Evolutionary conservation across 2,113 vertebrate genomes (phyloP).

Genomic region (Thamnophis sirtalis): DNA sequence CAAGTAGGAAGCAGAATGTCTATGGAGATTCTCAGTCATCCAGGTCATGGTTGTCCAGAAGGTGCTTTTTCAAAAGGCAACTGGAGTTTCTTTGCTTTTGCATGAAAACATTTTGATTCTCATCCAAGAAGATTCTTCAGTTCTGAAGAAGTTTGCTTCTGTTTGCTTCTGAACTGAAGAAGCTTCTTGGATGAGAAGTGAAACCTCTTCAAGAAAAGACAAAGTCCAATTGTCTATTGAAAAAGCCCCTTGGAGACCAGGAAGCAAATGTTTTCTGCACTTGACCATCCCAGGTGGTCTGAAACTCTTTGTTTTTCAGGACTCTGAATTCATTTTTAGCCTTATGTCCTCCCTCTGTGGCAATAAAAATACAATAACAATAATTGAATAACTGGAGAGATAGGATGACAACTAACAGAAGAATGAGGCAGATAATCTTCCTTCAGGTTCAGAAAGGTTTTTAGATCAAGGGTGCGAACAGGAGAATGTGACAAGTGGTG

Average conservation of each 20-base stretch:
- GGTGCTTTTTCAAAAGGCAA: background rate
- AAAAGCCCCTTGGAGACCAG: no score
- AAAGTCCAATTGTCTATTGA: no score
- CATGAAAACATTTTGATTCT: background rate
- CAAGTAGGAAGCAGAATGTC: background rate
- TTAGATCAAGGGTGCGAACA: conserved; percentile 28
- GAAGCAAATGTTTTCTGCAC: background rate
- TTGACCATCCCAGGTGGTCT: background rate
- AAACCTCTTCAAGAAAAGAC: background rate
- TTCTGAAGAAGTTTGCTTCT: background rate
- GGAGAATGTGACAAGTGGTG: conserved; percentile 12
- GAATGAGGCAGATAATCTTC: background rate
- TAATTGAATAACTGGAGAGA: background rate
- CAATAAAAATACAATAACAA: background rate
- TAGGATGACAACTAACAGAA: background rate
- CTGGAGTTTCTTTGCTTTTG: background rate
- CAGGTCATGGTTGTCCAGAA: background rate
- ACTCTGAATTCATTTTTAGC: background rate
- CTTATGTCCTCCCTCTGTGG: background rate
- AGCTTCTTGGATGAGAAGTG: background rate
- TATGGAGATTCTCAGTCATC: background rate
- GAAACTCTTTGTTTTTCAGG: background rate
- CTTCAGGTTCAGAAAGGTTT: conserved; percentile 39
- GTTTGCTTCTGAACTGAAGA: background rate
- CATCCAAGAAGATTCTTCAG: background rate